phyloP scores from a whole-genome alignment of 92 coral and sea anemone genomes.

The Palythoa grandis region DNA sequence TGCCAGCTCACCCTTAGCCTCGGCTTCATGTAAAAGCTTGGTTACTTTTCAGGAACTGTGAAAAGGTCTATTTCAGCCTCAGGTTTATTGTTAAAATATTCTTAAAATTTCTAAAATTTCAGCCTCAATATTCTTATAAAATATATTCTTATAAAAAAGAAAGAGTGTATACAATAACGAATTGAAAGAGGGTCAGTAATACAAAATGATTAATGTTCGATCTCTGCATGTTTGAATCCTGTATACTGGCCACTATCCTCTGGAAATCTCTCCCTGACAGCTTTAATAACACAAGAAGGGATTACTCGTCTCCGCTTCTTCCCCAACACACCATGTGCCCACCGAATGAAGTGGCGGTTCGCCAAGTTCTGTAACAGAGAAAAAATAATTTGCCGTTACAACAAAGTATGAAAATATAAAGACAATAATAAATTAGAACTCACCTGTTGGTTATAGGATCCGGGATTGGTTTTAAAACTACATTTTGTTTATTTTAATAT shows the following conservation, averaged over 20 bases:
- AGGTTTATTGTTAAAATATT: no score
- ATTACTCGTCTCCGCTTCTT: constrained; percentile 16
- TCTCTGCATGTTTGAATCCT: not conserved
- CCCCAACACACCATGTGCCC: constrained; percentile 6
- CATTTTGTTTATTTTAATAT: no score
- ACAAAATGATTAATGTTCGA: not conserved
- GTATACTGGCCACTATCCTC: constrained; percentile 4
- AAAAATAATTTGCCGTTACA: not conserved
- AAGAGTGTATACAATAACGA: no score
- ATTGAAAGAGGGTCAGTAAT: not conserved
- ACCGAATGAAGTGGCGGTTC: not conserved
- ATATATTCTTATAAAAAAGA: no score
- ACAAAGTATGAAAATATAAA: not conserved
- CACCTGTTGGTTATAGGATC: constrained; percentile 5
- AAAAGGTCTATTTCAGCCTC: no score
- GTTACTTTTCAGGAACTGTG: no score
- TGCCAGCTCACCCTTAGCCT: no score
- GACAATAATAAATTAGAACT: not conserved
- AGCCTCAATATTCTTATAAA: no score
- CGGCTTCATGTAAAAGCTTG: no score
- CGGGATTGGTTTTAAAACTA: no score
- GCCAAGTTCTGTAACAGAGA: constrained; percentile 15
- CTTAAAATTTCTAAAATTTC: no score
- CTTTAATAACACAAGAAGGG: not conserved
- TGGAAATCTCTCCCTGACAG: not conserved